Percentiles rank a stretch among this genome's conserved stretches.
Evolutionary conservation across 2,113 vertebrate species (phyloP).

Genomic region (Amblyopsis rosae): DNA sequence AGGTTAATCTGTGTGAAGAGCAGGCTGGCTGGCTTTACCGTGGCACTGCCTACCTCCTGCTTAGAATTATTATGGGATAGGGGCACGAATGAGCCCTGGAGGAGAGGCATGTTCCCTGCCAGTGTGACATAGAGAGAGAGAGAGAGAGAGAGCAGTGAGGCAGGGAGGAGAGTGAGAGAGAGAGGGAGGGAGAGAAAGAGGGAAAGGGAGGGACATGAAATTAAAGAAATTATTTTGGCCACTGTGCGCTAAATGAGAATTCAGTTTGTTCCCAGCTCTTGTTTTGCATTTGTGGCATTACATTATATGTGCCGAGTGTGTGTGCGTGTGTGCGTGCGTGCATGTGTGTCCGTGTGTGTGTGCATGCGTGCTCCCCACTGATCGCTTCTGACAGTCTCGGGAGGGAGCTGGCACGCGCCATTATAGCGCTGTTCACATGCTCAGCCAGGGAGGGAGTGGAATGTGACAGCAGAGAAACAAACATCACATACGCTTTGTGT

Average conservation of each 20-base stretch:
- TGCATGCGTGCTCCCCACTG: not conserved
- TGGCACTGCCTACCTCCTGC: slow-evolving; percentile 54
- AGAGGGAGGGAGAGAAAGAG: not conserved
- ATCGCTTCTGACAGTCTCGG: slow-evolving; percentile 34
- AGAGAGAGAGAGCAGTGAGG: not conserved
- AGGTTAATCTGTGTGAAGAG: slow-evolving; percentile 45
- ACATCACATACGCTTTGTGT: slow-evolving; percentile 37
- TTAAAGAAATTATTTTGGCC: not conserved
- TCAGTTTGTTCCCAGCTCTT: slow-evolving; percentile 25
- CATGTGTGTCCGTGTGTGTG: too few species aligned
- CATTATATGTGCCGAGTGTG: not conserved
- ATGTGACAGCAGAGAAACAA: slow-evolving; percentile 37
- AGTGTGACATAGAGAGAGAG: not conserved
- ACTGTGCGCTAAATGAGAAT: slow-evolving; percentile 17
- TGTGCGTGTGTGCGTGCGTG: too few species aligned
- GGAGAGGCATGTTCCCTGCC: too few species aligned
- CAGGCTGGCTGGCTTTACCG: slow-evolving; percentile 53
- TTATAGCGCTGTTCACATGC: slow-evolving; percentile 21
- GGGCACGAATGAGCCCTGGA: slow-evolving; percentile 22
- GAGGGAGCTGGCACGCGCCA: slow-evolving; percentile 36
- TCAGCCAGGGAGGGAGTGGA: slow-evolving; percentile 6
- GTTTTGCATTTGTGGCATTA: slow-evolving; percentile 16
- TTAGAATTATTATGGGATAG: slow-evolving; percentile 32
- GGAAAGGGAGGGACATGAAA: slow-evolving; percentile 1
- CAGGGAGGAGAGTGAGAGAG: not conserved